Conservation (phyloP, 2,888 invertebrate species). For the Orchesellides sinensis region DNA sequence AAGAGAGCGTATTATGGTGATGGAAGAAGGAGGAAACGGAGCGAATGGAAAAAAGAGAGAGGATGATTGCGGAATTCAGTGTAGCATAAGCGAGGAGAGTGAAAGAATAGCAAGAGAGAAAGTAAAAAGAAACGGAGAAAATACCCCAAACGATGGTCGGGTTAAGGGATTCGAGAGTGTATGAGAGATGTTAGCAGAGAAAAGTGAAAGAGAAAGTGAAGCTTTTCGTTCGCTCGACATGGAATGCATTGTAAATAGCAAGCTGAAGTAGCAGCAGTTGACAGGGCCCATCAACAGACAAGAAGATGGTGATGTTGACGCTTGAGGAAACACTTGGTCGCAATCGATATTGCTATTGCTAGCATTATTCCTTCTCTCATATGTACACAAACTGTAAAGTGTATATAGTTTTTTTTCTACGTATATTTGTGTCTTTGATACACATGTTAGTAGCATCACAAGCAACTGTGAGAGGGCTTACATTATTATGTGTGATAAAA, state of each 20-base stretch:
- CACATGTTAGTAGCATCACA: background rate
- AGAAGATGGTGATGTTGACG: constrained; percentile 36
- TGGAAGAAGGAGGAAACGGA: background rate
- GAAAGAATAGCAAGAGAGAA: constrained; percentile 6
- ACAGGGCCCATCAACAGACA: constrained; percentile 31
- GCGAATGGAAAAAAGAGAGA: background rate
- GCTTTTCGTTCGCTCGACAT: too few relatives aligned
- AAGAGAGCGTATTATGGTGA: too few relatives aligned
- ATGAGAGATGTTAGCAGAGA: background rate
- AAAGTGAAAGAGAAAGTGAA: background rate
- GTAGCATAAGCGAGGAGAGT: constrained; percentile 6
- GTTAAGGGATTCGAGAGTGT: background rate
- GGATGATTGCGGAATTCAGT: constrained; percentile 8
- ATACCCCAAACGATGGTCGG: background rate
- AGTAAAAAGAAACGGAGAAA: background rate
- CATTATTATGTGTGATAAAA: background rate
- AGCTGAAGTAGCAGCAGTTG: constrained; percentile 8
- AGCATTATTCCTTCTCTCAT: background rate
- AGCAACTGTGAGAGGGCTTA: background rate
- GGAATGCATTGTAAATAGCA: constrained; percentile 13
- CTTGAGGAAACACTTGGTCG: constrained; percentile 39
- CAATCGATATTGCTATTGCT: constrained; percentile 8
- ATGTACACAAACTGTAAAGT: too few relatives aligned
- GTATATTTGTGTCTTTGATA: too few relatives aligned
- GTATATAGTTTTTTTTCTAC: too few relatives aligned